Evolutionary conservation across 2,888 invertebrate species (phyloP).

Genomic region (Anagyrus pseudococci): DNA sequence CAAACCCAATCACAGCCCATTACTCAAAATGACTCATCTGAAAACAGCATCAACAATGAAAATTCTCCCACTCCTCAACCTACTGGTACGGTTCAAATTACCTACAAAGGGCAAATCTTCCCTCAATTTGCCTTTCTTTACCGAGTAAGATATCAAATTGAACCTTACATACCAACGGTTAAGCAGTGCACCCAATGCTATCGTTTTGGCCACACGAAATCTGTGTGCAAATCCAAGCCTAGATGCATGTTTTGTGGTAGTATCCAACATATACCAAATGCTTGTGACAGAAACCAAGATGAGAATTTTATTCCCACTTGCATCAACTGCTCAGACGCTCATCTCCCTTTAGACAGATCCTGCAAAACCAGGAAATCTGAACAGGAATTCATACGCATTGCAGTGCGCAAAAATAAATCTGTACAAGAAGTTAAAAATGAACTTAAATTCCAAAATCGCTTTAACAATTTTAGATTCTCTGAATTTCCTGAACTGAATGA

Average conservation of each 20-base stretch:
- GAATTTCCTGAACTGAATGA: neutral
- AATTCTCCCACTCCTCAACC: no score
- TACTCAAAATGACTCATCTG: no score
- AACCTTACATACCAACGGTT: neutral
- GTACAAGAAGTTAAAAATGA: neutral
- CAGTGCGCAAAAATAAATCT: neutral
- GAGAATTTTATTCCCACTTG: no score
- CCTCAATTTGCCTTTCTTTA: neutral
- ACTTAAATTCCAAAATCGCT: neutral
- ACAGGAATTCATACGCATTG: neutral
- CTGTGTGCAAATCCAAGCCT: no score
- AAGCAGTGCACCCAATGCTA: no score
- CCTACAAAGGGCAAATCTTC: neutral
- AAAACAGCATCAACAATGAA: no score
- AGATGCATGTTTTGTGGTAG: neutral
- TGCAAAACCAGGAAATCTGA: neutral
- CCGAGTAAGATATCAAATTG: neutral
- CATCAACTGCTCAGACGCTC: constrained; percentile 1
- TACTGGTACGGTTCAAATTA: no score
- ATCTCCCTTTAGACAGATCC: neutral
- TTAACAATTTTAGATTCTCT: neutral
- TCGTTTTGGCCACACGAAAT: no score
- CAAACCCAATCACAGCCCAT: no score
- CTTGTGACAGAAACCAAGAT: neutral
- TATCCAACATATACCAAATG: neutral